These are phyloP conservation scores for Fukomys damarensis DNA, from an alignment of 2,113 vertebrate genomes.

Conservation along the genomic window DNA sequence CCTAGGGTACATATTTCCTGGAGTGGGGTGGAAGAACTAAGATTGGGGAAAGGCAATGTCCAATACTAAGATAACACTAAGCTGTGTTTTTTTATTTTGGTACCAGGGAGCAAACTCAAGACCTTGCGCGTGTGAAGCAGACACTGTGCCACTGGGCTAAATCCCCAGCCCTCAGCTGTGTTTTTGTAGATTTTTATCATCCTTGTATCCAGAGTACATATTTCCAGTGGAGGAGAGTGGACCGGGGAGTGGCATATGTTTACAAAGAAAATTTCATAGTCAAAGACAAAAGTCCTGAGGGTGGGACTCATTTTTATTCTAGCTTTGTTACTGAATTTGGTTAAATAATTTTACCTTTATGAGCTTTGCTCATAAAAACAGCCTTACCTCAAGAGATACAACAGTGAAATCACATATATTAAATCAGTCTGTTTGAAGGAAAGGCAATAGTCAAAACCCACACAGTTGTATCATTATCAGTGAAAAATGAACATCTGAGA, in stretches of 20 bases:
- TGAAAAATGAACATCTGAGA: neutral
- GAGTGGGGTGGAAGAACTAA: neutral
- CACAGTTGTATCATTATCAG: neutral
- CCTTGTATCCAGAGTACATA: neutral
- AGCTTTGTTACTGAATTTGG: neutral
- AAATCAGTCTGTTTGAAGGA: constrained; percentile 6
- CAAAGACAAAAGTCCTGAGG: neutral
- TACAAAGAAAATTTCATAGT: neutral
- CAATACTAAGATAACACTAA: neutral
- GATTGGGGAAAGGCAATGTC: neutral
- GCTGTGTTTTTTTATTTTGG: neutral
- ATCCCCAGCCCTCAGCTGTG: neutral
- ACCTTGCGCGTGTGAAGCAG: too few relatives aligned
- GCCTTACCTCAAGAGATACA: neutral
- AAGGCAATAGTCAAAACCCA: neutral
- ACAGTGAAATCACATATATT: neutral
- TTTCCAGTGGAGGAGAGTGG: neutral
- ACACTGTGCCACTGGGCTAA: too few relatives aligned
- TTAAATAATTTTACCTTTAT: constrained; percentile 41
- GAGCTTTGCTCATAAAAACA: constrained; percentile 24
- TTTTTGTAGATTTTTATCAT: neutral
- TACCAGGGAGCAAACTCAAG: too few relatives aligned
- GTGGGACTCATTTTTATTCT: neutral
- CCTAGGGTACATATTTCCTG: neutral
- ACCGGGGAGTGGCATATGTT: neutral